Evolutionary conservation across 2,113 vertebrate species (phyloP).

Genomic region (Hippoglossus stenolepis): DNA sequence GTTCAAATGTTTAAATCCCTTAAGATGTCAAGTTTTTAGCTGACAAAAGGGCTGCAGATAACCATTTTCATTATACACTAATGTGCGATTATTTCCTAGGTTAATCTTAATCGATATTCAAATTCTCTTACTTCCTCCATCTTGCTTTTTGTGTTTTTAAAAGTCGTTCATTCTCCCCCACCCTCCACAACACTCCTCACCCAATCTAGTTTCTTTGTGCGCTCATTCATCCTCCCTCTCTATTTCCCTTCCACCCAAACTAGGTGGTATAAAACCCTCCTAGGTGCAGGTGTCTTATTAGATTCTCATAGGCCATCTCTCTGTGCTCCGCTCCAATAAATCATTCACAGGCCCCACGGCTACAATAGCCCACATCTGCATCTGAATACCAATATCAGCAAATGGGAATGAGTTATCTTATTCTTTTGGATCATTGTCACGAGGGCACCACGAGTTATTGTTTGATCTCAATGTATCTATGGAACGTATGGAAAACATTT

Average conservation of each 20-base stretch:
- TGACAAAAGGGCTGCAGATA: too few relatives aligned
- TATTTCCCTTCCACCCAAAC: not conserved
- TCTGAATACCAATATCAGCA: slow-evolving; percentile 46
- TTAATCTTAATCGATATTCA: not conserved
- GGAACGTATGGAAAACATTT: not conserved
- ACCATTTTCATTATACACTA: too few relatives aligned
- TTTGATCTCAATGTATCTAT: not conserved
- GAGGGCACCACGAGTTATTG: not conserved
- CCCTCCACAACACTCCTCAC: not conserved
- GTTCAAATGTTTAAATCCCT: too few relatives aligned
- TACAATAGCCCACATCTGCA: slow-evolving; percentile 11
- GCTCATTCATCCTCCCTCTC: not conserved
- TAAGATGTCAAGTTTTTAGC: too few relatives aligned
- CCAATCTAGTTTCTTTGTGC: not conserved
- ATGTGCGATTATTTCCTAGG: not conserved
- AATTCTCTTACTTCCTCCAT: not conserved
- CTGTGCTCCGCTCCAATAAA: slow-evolving; percentile 41
- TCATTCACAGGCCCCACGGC: slow-evolving; percentile 47
- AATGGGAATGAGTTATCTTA: not conserved
- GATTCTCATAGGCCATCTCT: slow-evolving; percentile 18
- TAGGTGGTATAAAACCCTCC: slow-evolving; percentile 28
- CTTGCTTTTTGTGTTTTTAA: not conserved
- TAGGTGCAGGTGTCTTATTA: slow-evolving; percentile 54
- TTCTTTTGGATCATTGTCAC: not conserved
- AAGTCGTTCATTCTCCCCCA: not conserved